Evolutionary conservation across 2,113 vertebrate genomes (phyloP), one percentile per base, ranked within the genome.

Genomic region (Chitala chitala): DNA sequence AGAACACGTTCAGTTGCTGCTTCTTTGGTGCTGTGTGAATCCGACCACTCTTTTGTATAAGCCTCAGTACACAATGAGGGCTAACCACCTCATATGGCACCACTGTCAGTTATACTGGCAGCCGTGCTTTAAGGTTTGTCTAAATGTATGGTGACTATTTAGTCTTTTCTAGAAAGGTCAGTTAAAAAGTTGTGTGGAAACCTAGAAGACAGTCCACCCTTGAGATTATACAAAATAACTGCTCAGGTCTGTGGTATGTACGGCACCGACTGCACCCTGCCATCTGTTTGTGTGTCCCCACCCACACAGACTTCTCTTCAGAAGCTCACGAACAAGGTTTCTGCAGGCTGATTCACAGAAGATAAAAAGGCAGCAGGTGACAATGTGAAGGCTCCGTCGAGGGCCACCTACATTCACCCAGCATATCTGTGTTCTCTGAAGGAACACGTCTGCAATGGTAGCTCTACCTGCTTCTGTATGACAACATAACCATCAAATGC

Each of bases 1-100:
- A 40, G 73, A 66, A 54, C 78, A 50, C 75, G 74, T 71, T 69
- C 76, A 79, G 82, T 78, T 74, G 71, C 75, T 79, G 73, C 73
- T 77, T 77, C 12, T 53, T 20, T 20, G 74, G 40, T 65, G 66
- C 69, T 72, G 58, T 71, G 24, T 72, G 76, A 44, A 73, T 53
- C 66, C 78, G 75, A n/a, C n/a, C n/a, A n/a, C n/a, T 63, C 74
- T 76, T 29, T 56, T 71, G 74, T 81, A 75, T 77, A 65, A 69
- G 38, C 13, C 55, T 74, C 36, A 76, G 70, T 80, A 81, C 76
- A 75, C 72, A 73, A 69, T 58, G 44, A n/a, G n/a, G n/a, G 66
- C 33, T 77, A 76, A 78, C 76, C 78, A 66, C 76, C 72, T 56
- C 75, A 56, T 42, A n/a, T 64, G 75, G 55, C 40, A 54, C 54